Base-by-base conservation (phyloP, 1,140 invertebrate genomes). In the Stegodyphus dumicola region DNA sequence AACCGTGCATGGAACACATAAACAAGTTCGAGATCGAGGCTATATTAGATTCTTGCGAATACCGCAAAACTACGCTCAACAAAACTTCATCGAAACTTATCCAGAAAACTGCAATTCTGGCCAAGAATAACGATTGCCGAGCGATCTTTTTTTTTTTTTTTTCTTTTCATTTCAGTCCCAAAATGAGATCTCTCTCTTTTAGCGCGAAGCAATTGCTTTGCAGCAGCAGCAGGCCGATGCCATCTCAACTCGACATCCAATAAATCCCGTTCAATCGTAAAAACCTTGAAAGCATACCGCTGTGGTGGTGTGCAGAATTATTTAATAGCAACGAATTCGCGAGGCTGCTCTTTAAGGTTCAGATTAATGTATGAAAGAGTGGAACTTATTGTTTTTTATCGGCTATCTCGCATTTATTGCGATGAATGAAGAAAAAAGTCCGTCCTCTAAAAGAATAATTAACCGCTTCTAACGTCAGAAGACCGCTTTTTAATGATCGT, bases 231-330 rank as follows among this genome's bases (percentile, higher is more conserved):
- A 60, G 56, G 56, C 56, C 9, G 56, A 60, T 11, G 9, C 9
- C 56, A 60, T 11, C 56, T 60, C 56, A 60, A 60, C 56, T 60
- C 56, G 56, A 60, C 56, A 60, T 60, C 56, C 56, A 60, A 60
- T 60, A 60, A 60, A 60, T 60, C 56, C 56, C 56, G 56, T 15
- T 60, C 56, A 60, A 60, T 60, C 56, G 56, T 60, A 60, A 60
- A 60, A 60, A 60, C 56, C 56, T 60, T 15, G 9, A 9, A 9
- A 11, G 9, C 56, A 11, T 11, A 11, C 56, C 56, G 15, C 56
- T 60, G 56, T 60, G 56, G 56, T 33, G 33, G 33, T 33, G 15
- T 60, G 56, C 56, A 9, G 56, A 60, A 60, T 60, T 60, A 60
- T 60, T 60, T 60, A 60, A 60, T 60, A 60, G 56, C 56, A 60